phyloP scores from a whole-genome alignment of 2,113 vertebrate species.

The Sceloporus tristichus region DNA sequence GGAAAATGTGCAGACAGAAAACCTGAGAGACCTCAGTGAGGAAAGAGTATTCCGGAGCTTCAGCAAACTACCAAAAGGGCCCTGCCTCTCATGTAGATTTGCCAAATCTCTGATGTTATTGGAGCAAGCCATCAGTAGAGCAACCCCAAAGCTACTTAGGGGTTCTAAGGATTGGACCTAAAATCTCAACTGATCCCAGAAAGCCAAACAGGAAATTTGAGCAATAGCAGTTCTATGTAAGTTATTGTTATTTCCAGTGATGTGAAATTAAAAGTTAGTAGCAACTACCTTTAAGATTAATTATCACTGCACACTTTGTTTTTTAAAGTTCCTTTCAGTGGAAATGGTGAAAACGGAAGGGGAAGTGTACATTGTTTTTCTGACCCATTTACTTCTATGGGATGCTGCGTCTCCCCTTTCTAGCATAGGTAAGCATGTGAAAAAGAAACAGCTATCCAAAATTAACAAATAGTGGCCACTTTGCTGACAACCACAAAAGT shows the following conservation, averaged over 20 bases:
- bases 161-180: too few relatives aligned
- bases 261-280: too few relatives aligned
- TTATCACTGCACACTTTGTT: too few relatives aligned
- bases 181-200: too few relatives aligned
- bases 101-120: too few relatives aligned
- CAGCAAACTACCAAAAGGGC: too few relatives aligned
- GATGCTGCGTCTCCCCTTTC: background rate
- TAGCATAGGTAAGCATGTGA: background rate
- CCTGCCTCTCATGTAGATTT: too few relatives aligned
- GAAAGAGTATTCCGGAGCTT: too few relatives aligned
- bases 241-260: background rate
- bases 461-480: background rate
- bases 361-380: background rate
- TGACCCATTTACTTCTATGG: background rate
- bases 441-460: background rate
- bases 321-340: background rate
- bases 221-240: background rate
- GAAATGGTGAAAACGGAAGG: fast-evolving
- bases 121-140: background rate
- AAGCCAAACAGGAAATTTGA: too few relatives aligned
- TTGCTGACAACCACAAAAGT: slow-evolving; percentile 27
- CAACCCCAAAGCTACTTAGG: too few relatives aligned
- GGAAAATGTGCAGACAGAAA: too few relatives aligned
- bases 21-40: too few relatives aligned
- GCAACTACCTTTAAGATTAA: background rate